Percentiles rank a stretch among this genome's conserved stretches.
These are phyloP conservation scores for Alloplasta piceator DNA, from an alignment of 2,888 invertebrate genomes.

Conservation along the genomic window DNA sequence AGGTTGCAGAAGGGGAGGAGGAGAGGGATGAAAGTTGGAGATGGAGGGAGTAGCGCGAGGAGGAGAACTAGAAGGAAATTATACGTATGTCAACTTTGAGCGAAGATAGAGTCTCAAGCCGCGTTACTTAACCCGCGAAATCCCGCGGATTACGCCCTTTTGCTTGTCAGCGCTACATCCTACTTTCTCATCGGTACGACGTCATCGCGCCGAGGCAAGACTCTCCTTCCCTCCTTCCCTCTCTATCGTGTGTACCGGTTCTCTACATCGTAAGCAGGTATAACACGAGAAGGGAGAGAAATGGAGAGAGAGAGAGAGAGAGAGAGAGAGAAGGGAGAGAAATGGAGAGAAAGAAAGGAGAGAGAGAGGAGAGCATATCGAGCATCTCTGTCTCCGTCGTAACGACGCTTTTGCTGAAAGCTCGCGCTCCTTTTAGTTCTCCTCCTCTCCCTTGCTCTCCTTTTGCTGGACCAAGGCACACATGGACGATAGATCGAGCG, in stretches of 20 bases:
- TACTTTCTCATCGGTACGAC: no score
- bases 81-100: neutral
- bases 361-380: constrained; percentile 8
- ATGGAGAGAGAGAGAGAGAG: constrained; percentile 3
- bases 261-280: no score
- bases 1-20: constrained; percentile 19
- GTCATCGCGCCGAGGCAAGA: no score
- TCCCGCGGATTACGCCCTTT: constrained; percentile 19
- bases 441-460: constrained; percentile 32
- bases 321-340: neutral
- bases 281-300: no score
- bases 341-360: neutral
- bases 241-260: no score
- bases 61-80: constrained; percentile 14
- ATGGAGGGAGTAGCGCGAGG: constrained; percentile 33
- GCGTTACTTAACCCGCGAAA: neutral
- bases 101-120: neutral
- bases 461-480: constrained; percentile 35
- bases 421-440: constrained; percentile 45
- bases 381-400: constrained; percentile 40
- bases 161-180: neutral
- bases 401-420: constrained; percentile 38
- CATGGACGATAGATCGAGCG: constrained; percentile 50
- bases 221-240: no score
- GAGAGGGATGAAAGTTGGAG: constrained; percentile 55